Evolutionary conservation across 2,113 vertebrate species (phyloP).

Genomic region (Apteryx mantelli): DNA sequence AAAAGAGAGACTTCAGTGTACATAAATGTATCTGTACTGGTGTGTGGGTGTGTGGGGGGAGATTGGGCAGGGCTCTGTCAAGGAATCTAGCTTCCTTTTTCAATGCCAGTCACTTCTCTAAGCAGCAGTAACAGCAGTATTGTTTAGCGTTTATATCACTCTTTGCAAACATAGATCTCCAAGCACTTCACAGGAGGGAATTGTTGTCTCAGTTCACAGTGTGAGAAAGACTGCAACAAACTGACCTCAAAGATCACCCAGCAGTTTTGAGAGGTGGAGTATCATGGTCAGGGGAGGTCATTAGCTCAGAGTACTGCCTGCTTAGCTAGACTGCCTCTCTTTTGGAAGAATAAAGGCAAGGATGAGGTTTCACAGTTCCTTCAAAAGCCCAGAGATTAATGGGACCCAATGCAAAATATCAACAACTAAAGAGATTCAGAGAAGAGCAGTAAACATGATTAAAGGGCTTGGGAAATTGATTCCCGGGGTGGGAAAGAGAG

Average conservation of each 20-base stretch:
- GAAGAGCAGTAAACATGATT: slow-evolving; percentile 52
- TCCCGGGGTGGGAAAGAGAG: slow-evolving; percentile 15
- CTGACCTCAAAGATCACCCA: neutral
- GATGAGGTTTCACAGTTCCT: neutral
- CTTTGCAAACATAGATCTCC: neutral
- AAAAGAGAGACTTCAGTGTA: neutral
- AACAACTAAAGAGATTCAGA: slow-evolving; percentile 14
- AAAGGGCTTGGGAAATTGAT: slow-evolving; percentile 55
- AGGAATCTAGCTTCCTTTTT: neutral
- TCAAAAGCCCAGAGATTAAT: slow-evolving; percentile 27
- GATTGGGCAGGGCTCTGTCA: neutral
- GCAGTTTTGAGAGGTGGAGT: neutral
- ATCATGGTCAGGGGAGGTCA: neutral
- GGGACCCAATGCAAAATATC: slow-evolving; percentile 10
- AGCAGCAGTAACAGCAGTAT: neutral
- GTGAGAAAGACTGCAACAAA: neutral
- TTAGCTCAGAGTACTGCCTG: neutral
- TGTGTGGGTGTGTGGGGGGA: neutral
- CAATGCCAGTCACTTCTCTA: neutral
- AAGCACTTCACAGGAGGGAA: neutral
- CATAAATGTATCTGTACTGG: neutral
- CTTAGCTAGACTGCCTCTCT: neutral
- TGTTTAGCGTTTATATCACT: neutral
- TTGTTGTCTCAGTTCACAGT: neutral
- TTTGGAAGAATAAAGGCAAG: neutral